Percentiles rank a stretch among this genome's conserved stretches.
phyloP scores from a whole-genome alignment of 2,797 vertebrate genomes.

The Lagorchestes hirsutus region DNA sequence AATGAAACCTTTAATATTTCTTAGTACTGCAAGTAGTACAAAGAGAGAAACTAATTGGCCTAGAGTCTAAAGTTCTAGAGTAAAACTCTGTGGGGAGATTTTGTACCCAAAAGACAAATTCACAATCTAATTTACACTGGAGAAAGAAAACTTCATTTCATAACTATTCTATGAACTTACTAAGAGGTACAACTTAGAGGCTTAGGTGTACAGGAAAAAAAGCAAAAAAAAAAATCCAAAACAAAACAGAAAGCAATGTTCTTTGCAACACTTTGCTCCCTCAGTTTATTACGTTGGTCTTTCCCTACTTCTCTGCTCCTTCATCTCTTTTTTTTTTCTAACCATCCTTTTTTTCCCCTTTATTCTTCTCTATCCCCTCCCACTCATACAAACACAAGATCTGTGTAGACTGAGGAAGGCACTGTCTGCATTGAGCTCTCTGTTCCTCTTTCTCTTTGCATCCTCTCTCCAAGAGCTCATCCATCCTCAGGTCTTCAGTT shows the following conservation, averaged over 20 bases:
- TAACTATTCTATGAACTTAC: not conserved
- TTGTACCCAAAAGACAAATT: not conserved
- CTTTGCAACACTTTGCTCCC: not conserved
- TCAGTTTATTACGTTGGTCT: not conserved
- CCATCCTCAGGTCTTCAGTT: not conserved
- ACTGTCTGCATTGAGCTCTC: not conserved
- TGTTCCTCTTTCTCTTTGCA: not conserved
- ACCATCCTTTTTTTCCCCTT: not conserved
- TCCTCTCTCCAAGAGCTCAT: not conserved
- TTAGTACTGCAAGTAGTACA: constrained; percentile 38
- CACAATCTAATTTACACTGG: not conserved
- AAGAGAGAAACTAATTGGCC: not conserved
- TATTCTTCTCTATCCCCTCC: not conserved
- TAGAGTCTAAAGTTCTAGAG: constrained; percentile 21
- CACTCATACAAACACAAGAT: not conserved
- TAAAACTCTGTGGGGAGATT: not conserved
- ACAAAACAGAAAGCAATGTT: not conserved
- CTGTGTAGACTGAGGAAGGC: not conserved
- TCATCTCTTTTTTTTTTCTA: not conserved
- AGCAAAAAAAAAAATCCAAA: not conserved
- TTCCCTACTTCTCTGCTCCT: not conserved
- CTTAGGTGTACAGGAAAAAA: not conserved
- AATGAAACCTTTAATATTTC: constrained; percentile 30
- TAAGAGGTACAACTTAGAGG: not conserved
- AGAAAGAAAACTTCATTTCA: not conserved